Evolutionary conservation across 2,797 vertebrate species (phyloP).

Genomic region (Pangasius macronema): DNA sequence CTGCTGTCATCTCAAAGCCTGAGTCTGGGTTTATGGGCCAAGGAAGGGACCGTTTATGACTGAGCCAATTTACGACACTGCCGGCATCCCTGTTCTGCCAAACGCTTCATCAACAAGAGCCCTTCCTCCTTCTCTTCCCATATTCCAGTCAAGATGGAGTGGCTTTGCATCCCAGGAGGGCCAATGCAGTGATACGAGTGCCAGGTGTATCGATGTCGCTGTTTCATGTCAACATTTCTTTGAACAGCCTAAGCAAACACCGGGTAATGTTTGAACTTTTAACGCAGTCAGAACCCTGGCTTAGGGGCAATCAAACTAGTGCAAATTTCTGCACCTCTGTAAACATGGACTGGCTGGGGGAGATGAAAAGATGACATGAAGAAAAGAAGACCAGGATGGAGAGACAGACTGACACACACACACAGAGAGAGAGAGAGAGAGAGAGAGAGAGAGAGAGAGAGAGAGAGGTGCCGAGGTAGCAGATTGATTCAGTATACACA

Average conservation of each 20-base stretch:
- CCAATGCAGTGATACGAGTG: constrained; percentile 43
- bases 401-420: neutral
- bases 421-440: neutral
- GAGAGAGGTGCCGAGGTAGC: constrained; percentile 30
- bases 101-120: constrained; percentile 19
- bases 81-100: constrained; percentile 13
- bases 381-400: neutral
- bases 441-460: neutral
- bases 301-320: constrained; percentile 54
- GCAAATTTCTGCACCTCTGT: constrained; percentile 50
- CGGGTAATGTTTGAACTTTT: constrained; percentile 54
- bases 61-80: constrained; percentile 27
- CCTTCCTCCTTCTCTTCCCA: constrained; percentile 13
- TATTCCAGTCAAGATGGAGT: constrained; percentile 30
- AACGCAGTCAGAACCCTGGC: constrained; percentile 58
- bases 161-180: constrained; percentile 32
- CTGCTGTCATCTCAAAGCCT: constrained; percentile 30
- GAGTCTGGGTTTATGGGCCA: constrained; percentile 27
- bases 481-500: constrained; percentile 29
- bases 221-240: constrained; percentile 60
- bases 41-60: constrained; percentile 35
- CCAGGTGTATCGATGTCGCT: constrained; percentile 38
- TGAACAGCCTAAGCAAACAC: constrained; percentile 60
- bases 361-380: constrained; percentile 50
- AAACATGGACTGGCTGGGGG: constrained; percentile 49